These are phyloP conservation scores for Oxycera nigricornis DNA, from an alignment of 2,888 invertebrate genomes.

Conservation along the genomic window DNA sequence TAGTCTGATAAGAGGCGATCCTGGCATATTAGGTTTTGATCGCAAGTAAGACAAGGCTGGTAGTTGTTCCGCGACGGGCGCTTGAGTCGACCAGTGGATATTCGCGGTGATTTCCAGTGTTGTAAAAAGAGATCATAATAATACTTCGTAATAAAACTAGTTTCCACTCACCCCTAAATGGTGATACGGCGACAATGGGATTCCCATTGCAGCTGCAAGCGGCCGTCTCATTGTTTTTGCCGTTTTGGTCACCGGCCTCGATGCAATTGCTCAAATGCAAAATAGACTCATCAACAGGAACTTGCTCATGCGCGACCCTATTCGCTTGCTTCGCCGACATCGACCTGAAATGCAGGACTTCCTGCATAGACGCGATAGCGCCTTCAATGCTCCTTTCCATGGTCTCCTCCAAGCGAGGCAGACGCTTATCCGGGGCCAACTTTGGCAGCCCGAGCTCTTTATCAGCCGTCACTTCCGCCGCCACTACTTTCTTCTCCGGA, in stretches of 20 bases:
- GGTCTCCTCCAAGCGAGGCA: not conserved
- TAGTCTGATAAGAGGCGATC: too few relatives aligned
- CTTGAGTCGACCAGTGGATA: too few relatives aligned
- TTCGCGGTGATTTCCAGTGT: too few relatives aligned
- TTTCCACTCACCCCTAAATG: conserved; percentile 57
- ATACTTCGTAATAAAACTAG: too few relatives aligned
- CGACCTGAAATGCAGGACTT: conserved; percentile 49
- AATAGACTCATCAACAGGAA: conserved; percentile 41
- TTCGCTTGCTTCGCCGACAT: conserved; percentile 40
- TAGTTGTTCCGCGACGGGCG: too few relatives aligned
- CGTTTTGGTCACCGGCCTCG: too few relatives aligned
- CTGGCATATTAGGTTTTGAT: too few relatives aligned
- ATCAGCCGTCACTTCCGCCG: conserved; percentile 47
- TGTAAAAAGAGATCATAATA: too few relatives aligned
- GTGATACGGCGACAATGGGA: conserved; percentile 49
- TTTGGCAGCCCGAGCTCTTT: conserved; percentile 21
- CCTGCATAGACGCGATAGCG: conserved; percentile 47
- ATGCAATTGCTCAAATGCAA: conserved; percentile 35
- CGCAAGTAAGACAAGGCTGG: too few relatives aligned
- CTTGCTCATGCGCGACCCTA: not conserved
- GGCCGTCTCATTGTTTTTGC: too few relatives aligned
- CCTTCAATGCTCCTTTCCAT: conserved; percentile 45
- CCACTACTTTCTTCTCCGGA: conserved; percentile 54
- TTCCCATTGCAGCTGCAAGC: too few relatives aligned
- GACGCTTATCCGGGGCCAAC: not conserved